A percentile compares a stretch with the other conserved stretches of the same genome.
Conservation (phyloP, 1,140 invertebrate species). For the Caenorhabditis latens region DNA sequence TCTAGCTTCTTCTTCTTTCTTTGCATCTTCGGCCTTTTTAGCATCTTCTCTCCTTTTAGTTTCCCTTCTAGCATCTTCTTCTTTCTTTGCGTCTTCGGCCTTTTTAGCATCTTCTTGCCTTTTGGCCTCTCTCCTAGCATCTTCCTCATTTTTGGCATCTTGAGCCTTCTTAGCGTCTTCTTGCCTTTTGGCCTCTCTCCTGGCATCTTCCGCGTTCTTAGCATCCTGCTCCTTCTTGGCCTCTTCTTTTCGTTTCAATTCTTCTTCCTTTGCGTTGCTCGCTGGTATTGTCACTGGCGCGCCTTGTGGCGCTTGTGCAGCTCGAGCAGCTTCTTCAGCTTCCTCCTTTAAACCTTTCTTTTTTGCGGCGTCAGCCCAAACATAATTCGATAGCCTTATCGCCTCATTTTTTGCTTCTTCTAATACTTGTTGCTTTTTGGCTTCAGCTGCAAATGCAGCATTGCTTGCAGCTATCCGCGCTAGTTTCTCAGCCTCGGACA, state of each 20-base stretch:
- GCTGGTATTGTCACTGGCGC: too few species aligned
- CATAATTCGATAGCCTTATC: too few species aligned
- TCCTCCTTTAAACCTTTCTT: too few species aligned
- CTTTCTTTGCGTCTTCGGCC: background rate
- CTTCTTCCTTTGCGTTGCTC: background rate
- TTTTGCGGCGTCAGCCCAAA: too few species aligned
- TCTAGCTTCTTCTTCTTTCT: background rate
- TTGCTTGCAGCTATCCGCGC: too few species aligned
- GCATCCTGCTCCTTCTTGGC: background rate
- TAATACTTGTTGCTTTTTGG: too few species aligned
- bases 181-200: background rate
- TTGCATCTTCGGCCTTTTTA: background rate
- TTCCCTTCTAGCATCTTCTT: background rate
- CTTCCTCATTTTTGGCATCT: background rate
- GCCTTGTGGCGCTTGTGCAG: background rate
- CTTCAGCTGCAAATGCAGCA: too few species aligned
- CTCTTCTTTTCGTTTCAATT: background rate
- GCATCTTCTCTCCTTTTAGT: background rate
- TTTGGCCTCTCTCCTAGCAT: background rate
- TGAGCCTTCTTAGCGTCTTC: background rate
- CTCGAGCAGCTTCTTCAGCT: too few species aligned
- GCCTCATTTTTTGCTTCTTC: too few species aligned
- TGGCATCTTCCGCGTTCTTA: background rate
- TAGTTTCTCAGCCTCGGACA: too few species aligned
- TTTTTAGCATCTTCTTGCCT: background rate